These are phyloP conservation scores for Oncopodura yosiiana DNA, from an alignment of 1,140 invertebrate genomes.

Conservation along the genomic window DNA sequence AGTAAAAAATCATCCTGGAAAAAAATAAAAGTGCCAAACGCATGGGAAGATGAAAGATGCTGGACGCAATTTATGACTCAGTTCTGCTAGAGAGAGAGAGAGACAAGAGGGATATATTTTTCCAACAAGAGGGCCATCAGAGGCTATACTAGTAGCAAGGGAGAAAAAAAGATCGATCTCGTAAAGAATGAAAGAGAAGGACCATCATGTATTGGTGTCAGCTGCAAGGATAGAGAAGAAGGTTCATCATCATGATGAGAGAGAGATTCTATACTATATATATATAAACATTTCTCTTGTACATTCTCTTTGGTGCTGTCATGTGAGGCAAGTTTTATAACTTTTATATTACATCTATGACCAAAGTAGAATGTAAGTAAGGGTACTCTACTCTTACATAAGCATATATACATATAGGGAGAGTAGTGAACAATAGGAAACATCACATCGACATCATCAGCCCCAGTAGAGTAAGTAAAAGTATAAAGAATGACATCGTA, in stretches of 20 bases:
- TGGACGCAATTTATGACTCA: constrained; percentile 31
- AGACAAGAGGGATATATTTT: constrained; percentile 2
- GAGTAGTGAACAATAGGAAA: no score
- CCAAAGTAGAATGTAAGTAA: not conserved
- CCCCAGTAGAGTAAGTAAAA: no score
- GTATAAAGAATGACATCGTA: no score
- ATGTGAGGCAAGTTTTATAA: not conserved
- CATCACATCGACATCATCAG: no score
- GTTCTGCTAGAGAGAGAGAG: constrained; percentile 16
- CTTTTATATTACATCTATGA: not conserved
- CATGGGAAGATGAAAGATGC: constrained; percentile 31
- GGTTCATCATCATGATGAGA: constrained; percentile 21
- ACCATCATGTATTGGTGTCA: constrained; percentile 23
- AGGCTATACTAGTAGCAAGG: no score
- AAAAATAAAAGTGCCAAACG: constrained; percentile 23
- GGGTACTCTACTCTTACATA: not conserved
- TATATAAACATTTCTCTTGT: constrained; percentile 8
- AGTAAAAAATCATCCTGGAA: not conserved
- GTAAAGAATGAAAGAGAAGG: constrained; percentile 1
- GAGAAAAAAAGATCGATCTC: constrained; percentile 1
- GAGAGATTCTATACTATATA: no score
- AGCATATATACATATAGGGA: constrained; percentile 1
- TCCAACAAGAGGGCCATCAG: no score
- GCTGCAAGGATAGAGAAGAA: constrained; percentile 20
- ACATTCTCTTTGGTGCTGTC: constrained; percentile 5